Base-by-base conservation (phyloP, 1,140 invertebrate genomes). In the Ylistrum balloti region DNA sequence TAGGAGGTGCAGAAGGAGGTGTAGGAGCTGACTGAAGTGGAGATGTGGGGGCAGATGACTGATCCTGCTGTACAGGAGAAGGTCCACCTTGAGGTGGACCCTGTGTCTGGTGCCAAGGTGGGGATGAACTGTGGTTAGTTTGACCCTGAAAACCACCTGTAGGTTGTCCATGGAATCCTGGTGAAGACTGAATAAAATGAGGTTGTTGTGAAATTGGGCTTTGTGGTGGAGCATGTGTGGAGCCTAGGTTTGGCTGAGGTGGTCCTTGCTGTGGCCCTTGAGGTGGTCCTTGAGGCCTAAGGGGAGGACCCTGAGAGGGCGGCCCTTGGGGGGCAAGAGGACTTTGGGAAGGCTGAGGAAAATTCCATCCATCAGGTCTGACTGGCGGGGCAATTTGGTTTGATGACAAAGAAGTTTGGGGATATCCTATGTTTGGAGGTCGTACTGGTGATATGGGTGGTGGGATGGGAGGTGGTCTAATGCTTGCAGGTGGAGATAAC, bases 1-100 rank as follows among this genome's bases (percentile, higher is more conserved):
- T 94, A n/a, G 91, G 89, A 85, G 92, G 92, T 33, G 74, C n/a
- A 86, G 89, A 85, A 13, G 85, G 85, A 35, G 34, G 34, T 48
- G 28, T 35, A n/a, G 41, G 56, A n/a, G 56, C 22, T 35, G 41
- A 32, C 74, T 85, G 56, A 0, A 56, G 13, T 45, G 32, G 87
- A 38, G 38, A 41, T 38, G 32, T 38, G 38, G 34, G 33, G 20
- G n/a, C n/a, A 34, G 38, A 33, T 5, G 33, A 41, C 28, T 88
- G 28, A 33, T 88, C 28, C 33, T 22, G 20, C 86, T 34, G 86
- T 17, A 20, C 15, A 20, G 20, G 86, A 13, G n/a, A n/a, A n/a
- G 34, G 34, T 28, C 85, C 33, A 33, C 28, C 28, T 28, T 86
- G 28, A 0, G 33, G 86, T 0, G 33, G 33, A 35, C 86, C 34